phyloP scores from a whole-genome alignment of 1,140 invertebrate species.

The Harlomillsia oculata region DNA sequence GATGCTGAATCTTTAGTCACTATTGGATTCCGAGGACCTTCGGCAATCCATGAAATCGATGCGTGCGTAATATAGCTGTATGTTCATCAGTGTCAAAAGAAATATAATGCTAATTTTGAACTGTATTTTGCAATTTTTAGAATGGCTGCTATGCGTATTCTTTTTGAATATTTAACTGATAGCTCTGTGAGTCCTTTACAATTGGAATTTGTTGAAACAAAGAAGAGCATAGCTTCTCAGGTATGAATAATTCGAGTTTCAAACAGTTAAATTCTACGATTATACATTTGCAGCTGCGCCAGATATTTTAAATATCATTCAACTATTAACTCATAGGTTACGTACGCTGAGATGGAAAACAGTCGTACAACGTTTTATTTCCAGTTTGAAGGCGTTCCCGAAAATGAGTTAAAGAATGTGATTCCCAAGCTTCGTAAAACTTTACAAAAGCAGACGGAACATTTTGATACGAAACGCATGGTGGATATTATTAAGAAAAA shows the following conservation, averaged over 20 bases:
- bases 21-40: conserved; percentile 74
- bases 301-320: neutral
- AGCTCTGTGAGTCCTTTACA: conserved; percentile 74
- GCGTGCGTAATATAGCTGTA: conserved; percentile 38
- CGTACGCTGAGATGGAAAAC: conserved; percentile 60
- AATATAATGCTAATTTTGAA: neutral
- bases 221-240: conserved; percentile 68
- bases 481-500: conserved; percentile 59
- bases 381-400: conserved; percentile 65
- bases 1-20: conserved; percentile 57
- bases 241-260: too few relatives aligned
- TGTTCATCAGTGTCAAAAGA: neutral
- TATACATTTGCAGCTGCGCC: too few relatives aligned
- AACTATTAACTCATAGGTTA: conserved; percentile 45
- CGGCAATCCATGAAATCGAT: conserved; percentile 48
- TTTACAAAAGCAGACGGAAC: conserved; percentile 45
- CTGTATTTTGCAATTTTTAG: neutral
- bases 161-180: conserved; percentile 74
- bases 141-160: conserved; percentile 39
- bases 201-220: conserved; percentile 70
- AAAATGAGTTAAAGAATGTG: conserved; percentile 53
- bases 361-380: conserved; percentile 58
- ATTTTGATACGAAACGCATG: conserved; percentile 67
- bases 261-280: too few relatives aligned
- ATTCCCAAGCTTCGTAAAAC: conserved; percentile 51